These are phyloP conservation scores for Solenopsis fugax DNA, from an alignment of 1,140 invertebrate species.

Conservation along the genomic window DNA sequence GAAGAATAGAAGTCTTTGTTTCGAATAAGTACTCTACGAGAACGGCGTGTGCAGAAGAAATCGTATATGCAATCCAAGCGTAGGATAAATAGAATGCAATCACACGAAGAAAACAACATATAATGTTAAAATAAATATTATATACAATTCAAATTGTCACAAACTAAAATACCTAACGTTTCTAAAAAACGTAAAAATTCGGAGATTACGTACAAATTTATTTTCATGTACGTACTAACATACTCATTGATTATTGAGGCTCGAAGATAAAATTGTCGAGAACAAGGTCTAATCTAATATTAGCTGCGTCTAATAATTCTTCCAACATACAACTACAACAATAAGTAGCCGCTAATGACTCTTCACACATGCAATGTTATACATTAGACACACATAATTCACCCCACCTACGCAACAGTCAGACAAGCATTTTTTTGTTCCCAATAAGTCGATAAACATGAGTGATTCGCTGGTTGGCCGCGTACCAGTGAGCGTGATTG, in stretches of 20 bases:
- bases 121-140: not conserved
- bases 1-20: not conserved
- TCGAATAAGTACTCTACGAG: not conserved
- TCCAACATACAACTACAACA: not conserved
- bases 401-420: not conserved
- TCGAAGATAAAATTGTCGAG: not conserved
- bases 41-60: not conserved
- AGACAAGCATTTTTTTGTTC: not conserved
- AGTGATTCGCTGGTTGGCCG: too few relatives aligned
- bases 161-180: not conserved
- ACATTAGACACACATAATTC: not conserved
- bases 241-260: not conserved
- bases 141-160: not conserved
- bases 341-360: not conserved
- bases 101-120: not conserved
- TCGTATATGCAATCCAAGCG: not conserved
- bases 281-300: not conserved
- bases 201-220: not conserved
- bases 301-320: not conserved
- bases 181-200: not conserved
- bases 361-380: not conserved
- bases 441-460: conserved; percentile 8
- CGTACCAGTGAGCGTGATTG: too few relatives aligned
- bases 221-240: not conserved
- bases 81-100: too few relatives aligned